phyloP scores from a whole-genome alignment of 2,797 vertebrate species.

The Brachyrhaphis roseni region DNA sequence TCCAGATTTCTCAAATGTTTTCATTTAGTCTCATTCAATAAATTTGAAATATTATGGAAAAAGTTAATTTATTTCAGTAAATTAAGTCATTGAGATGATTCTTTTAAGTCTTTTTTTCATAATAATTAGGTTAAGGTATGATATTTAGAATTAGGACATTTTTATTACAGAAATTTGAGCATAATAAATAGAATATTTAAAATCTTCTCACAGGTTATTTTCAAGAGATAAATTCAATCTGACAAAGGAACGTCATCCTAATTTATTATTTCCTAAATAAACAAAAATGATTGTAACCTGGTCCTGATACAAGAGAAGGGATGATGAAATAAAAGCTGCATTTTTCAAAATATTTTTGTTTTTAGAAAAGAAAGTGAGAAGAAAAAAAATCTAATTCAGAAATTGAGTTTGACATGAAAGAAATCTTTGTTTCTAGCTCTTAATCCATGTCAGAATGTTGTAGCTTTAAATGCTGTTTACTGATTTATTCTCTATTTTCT shows the following conservation, averaged over 20 bases:
- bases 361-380: too few relatives aligned
- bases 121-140: too few relatives aligned
- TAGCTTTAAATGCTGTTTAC: too few relatives aligned
- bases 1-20: neutral
- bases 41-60: neutral
- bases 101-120: neutral
- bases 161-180: neutral
- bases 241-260: neutral
- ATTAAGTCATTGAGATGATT: neutral
- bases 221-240: neutral
- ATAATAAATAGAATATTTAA: neutral
- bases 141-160: neutral
- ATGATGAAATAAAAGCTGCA: too few relatives aligned
- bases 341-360: too few relatives aligned
- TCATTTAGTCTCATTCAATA: neutral
- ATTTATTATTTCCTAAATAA: too few relatives aligned
- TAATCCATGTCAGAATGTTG: neutral
- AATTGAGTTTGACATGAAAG: too few relatives aligned
- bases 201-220: neutral
- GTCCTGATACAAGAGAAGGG: too few relatives aligned
- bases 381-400: too few relatives aligned
- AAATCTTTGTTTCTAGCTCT: too few relatives aligned
- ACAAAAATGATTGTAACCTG: too few relatives aligned
- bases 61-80: neutral
- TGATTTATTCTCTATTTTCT: too few relatives aligned